Base-by-base conservation (phyloP, 2,113 vertebrate species). In the Macquaria australasica region DNA sequence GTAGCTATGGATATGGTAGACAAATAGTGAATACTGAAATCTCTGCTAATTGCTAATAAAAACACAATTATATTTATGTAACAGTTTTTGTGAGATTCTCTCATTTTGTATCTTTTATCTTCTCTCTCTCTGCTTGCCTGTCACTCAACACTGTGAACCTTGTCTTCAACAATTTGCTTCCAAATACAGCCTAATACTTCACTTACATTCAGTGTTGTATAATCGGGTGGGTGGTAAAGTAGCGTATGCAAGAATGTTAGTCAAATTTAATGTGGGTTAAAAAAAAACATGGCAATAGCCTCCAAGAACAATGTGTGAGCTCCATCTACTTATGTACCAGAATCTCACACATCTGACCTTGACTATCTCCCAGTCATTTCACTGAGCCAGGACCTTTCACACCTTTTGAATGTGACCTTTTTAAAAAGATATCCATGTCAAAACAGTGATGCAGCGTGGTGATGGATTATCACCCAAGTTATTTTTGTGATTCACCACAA, bases 341-440 rank as follows among this genome's bases (percentile, higher is more conserved):
- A 77, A 56, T 59, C 41, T 60, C 23, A 9, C 31, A 15, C 37
- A 31, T 20, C 37, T 59, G 64, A 80, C 43, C 39, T 48, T 53
- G 56, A 43, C 21, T 37, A 21, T 31, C 58, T 56, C 51, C 23
- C 51, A n/a, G 71, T 55, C 50, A 71, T 71, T 59, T 20, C 18
- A 69, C 48, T n/a, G 10, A 71, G 14, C n/a, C 59, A 0, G 21
- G 39, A 85, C 64, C 53, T 88, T 89, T 81, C 37, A 67, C 55
- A 71, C 43, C 79, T 86, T 45, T 73, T 70, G 48, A 73, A 34
- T 53, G 20, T 82, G 69, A 81, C 45, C 64, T 63, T 84, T 87
- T 67, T 1, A 16, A 69, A 81, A 2, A n/a, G 25, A 11, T 56
- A 39, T 58, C 12, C 15, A 12, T 28, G 64, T 31, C 45, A 12